phyloP scores from a whole-genome alignment of 1,140 invertebrate species.

The Orchestia grillus region DNA sequence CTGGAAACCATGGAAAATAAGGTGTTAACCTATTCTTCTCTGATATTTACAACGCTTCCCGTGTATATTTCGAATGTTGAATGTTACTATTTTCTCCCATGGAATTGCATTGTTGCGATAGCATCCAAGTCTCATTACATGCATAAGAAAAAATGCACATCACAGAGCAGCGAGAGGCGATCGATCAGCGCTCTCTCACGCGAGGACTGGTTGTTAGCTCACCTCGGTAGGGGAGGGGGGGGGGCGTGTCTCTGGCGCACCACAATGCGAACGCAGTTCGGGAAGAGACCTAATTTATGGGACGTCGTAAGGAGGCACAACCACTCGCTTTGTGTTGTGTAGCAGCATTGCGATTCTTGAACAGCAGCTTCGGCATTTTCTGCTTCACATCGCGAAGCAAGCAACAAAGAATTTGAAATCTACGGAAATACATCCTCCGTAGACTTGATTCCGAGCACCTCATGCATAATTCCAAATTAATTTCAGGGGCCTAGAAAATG shows the following conservation, averaged over 20 bases:
- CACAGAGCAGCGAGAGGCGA: background rate
- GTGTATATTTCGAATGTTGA: background rate
- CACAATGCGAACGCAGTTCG: background rate
- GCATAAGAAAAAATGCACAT: background rate
- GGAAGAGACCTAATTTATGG: background rate
- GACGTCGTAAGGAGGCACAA: background rate
- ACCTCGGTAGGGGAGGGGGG: background rate
- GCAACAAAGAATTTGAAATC: no score
- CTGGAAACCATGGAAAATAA: background rate
- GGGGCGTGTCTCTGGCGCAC: background rate
- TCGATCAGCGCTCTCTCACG: background rate
- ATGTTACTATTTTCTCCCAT: background rate
- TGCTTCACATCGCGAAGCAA: no score
- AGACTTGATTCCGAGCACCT: no score
- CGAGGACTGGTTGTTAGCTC: background rate
- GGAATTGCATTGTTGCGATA: background rate
- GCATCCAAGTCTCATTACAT: background rate
- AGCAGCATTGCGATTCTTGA: background rate
- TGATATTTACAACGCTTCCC: background rate
- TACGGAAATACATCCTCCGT: no score
- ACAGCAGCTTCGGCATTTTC: no score
- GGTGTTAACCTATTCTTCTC: background rate
- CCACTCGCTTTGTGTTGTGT: background rate
- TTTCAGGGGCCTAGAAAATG: no score
- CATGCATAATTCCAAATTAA: no score